Evolutionary conservation across 2,797 vertebrate genomes (phyloP).

Genomic region (Gymnothorax javanicus): DNA sequence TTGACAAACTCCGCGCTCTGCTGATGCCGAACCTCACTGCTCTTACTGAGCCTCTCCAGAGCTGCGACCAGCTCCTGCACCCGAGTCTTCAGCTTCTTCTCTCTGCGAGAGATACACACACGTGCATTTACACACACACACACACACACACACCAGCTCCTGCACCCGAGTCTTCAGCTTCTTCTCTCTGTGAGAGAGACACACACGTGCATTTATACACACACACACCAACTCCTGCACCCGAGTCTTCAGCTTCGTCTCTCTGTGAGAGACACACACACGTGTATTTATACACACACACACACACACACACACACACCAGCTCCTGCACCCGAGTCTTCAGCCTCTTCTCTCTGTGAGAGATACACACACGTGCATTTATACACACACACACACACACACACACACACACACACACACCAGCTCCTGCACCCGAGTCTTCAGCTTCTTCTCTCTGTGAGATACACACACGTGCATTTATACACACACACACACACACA

Average conservation of each 20-base stretch:
- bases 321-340: background rate
- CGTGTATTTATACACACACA: background rate
- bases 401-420: background rate
- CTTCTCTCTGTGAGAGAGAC: no score
- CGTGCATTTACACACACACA: background rate
- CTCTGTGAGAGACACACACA: background rate
- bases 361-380: background rate
- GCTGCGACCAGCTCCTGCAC: constrained; percentile 84
- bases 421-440: no score
- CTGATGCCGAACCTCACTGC: constrained; percentile 85
- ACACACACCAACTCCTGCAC: background rate
- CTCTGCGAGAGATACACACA: constrained; percentile 59
- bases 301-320: background rate
- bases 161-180: no score
- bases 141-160: background rate
- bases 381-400: background rate
- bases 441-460: no score
- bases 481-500: background rate
- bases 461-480: no score
- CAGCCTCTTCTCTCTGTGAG: no score
- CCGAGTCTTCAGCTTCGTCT: no score
- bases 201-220: constrained; percentile 13
- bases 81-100: constrained; percentile 83
- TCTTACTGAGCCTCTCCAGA: constrained; percentile 83
- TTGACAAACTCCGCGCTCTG: constrained; percentile 86